These are phyloP conservation scores for Seison nebaliae DNA, from an alignment of 1,140 invertebrate genomes.

Conservation along the genomic window DNA sequence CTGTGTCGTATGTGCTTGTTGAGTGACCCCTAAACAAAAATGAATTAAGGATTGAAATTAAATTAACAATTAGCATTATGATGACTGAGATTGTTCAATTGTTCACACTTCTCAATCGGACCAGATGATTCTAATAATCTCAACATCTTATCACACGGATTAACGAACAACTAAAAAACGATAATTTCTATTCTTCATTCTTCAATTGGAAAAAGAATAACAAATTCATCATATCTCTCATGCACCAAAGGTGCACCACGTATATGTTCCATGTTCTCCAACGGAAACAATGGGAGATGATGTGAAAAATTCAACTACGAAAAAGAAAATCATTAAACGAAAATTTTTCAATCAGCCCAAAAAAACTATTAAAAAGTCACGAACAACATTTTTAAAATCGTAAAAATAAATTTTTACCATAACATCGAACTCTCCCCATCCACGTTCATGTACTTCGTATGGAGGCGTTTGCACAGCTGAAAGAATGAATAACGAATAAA, in stretches of 20 bases:
- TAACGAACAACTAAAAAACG: too few relatives aligned
- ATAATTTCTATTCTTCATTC: too few relatives aligned
- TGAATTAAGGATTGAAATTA: too few relatives aligned
- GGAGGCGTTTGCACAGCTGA: conserved; percentile 59
- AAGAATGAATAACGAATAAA: too few relatives aligned
- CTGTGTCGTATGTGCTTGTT: too few relatives aligned
- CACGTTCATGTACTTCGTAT: conserved; percentile 88
- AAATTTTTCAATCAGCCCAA: neutral
- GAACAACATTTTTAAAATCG: conserved; percentile 35
- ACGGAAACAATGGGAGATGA: conserved; percentile 10
- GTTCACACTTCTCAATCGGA: too few relatives aligned
- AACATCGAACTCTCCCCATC: conserved; percentile 98
- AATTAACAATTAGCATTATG: too few relatives aligned
- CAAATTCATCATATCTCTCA: conserved; percentile 12
- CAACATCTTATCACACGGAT: too few relatives aligned
- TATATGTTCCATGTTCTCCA: conserved; percentile 1
- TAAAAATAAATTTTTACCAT: conserved; percentile 91
- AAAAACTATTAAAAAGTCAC: neutral
- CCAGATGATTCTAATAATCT: too few relatives aligned
- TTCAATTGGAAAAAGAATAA: conserved; percentile 7
- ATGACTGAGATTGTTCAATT: too few relatives aligned
- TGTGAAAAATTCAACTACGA: conserved; percentile 9
- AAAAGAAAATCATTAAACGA: neutral
- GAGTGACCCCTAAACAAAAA: too few relatives aligned
- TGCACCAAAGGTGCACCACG: conserved; percentile 4